Evolutionary conservation across 2,113 vertebrate species (phyloP), one percentile per base, ranked within the genome.

Genomic region (Boleophthalmus pectinirostris): DNA sequence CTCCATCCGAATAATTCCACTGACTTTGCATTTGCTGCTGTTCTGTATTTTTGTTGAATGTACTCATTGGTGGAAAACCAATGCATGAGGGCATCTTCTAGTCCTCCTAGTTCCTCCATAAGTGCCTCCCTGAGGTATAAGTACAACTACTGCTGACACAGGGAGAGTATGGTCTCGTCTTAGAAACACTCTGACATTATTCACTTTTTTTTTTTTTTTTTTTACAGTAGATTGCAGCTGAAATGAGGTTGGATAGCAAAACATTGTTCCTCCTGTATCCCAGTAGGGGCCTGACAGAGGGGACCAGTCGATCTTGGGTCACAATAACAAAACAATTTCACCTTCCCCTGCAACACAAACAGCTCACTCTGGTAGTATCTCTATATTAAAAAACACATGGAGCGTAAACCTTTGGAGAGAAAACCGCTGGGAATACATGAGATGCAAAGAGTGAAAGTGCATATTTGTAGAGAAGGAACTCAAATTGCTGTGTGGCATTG

Each of bases 291-390:
- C 7, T 51, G 24, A 56, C 71, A 70, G 46, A 21, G 8, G 11
- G 71, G 69, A 82, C 16, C 15, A 66, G 35, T 56, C 18, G 16
- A 60, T 58, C 69, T 54, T 54, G 10, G 72, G 66, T 21, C 66
- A 35, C 67, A 25, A 72, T 53, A 72, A 60, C 38, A 70, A 69
- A 66, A 70, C 54, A 70, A 56, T 49, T 73, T 64, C 33, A n/a
- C 33, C 35, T 61, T 70, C 63, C 69, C 57, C 56, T 47, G 53
- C 11, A 43, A 78, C 75, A 69, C 56, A 54, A 18, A 33, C 38
- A 13, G 11, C 43, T 49, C 66, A 68, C 45, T 43, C 38, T 43
- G 49, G 46, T 76, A 71, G 24, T 25, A 60, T 38, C 3, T 20
- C 70, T 79, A 71, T 61, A 74, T 69, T 82, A 58, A 77, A 53